A percentile compares a stretch with the other conserved stretches of the same genome.
These are phyloP conservation scores for Peromyscus polionotus DNA, from an alignment of 2,113 vertebrate genomes.

Conservation along the genomic window DNA sequence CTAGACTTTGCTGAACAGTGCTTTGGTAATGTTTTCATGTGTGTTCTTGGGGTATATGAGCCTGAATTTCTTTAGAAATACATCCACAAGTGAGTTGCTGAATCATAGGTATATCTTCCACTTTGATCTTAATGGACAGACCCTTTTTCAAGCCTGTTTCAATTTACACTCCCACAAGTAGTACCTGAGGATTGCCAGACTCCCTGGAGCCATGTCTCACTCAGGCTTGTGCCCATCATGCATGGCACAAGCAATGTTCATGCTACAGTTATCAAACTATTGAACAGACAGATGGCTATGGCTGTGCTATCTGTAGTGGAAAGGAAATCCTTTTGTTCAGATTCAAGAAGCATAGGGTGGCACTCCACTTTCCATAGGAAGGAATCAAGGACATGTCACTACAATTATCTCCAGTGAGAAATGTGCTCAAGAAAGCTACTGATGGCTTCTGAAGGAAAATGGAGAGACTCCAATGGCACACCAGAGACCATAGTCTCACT, in stretches of 20 bases:
- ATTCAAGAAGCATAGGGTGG: conserved; percentile 71
- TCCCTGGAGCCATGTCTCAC: background rate
- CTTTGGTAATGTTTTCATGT: background rate
- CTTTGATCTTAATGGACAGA: background rate
- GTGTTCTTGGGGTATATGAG: background rate
- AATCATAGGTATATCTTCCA: background rate
- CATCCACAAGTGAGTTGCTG: background rate
- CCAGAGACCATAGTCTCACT: conserved; percentile 20
- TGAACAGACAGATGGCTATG: conserved; percentile 60
- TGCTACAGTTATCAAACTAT: conserved; percentile 39
- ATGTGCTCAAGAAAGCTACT: conserved; percentile 72
- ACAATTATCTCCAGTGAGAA: conserved; percentile 73
- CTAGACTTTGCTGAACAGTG: background rate
- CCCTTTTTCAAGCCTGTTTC: background rate
- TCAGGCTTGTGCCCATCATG: background rate
- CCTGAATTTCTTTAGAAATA: background rate
- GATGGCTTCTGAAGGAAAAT: conserved; percentile 45
- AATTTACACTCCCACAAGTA: background rate
- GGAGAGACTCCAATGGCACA: background rate
- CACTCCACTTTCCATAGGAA: conserved; percentile 59
- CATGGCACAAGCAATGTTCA: background rate
- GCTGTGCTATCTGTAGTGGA: conserved; percentile 43
- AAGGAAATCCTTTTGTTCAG: conserved; percentile 70
- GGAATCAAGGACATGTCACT: conserved; percentile 73
- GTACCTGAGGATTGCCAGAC: background rate